Evolutionary conservation across 2,888 invertebrate genomes (phyloP), one percentile per base, ranked within the genome.

Genomic region (Acleris cristana): DNA sequence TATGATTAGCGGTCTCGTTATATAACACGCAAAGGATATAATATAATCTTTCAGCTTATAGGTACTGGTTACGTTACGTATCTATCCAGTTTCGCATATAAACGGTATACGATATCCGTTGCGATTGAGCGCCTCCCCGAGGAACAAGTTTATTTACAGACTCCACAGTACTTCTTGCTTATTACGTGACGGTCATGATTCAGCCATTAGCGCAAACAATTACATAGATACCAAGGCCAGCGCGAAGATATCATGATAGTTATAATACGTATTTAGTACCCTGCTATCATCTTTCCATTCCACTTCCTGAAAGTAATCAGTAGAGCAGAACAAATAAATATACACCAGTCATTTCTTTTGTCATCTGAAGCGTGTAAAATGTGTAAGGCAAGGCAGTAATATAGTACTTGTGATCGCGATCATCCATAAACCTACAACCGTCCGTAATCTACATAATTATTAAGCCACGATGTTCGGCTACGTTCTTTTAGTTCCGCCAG

Each of bases 271-370:
- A 40, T 40, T 40, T 52, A 5, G 23, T 59, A 48, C 18, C 19
- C 26, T 51, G 55, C 60, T 60, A 65, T 65, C 65, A 60, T 49
- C 21, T 56, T 19, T 44, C 34, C 51, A 40, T 55, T 53, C 45
- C 14, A 26, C 44, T 65, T 65, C 65, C 65, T 60, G 59, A 55
- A 49, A 34, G 48, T 56, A 64, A 58, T 58, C 52, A 64, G 58
- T 54, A 30, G 53, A 23, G 51, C 54, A 23, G 48, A 34, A 58
- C 21, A 45, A 34, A 59, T 59, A 53, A 18, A 53, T 48, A 59
- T 44, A 65, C 18, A 18, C 7, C 2, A 55, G 19, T 10, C 16
- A 0, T 45, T 44, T 6, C 14, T n/a, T 55, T 19, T 55, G 1
- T 14, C 40, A 55, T 55, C 19, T 19, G 40, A n/a, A 30, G 2